phyloP scores from a whole-genome alignment of 2,888 invertebrate species.

The Dioctria rufipes region DNA sequence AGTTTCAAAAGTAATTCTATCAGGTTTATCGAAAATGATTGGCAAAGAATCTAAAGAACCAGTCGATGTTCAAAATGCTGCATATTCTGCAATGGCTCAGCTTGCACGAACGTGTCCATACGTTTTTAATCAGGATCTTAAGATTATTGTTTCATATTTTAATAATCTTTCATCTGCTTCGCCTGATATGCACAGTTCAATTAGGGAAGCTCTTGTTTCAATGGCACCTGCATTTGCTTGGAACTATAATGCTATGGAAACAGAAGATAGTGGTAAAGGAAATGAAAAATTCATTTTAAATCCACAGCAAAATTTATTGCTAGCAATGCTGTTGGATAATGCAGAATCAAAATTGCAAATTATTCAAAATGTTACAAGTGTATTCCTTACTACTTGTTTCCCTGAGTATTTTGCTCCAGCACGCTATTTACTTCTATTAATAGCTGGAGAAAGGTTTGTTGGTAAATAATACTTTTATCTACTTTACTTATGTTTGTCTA shows the following conservation, averaged over 20 bases:
- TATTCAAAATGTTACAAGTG: slow-evolving; percentile 86
- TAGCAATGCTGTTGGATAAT: slow-evolving; percentile 81
- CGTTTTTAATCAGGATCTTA: slow-evolving; percentile 79
- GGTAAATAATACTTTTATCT: not conserved
- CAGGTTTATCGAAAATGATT: slow-evolving; percentile 69
- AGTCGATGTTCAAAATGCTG: slow-evolving; percentile 72
- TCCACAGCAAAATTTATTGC: slow-evolving; percentile 72
- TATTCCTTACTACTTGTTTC: slow-evolving; percentile 87
- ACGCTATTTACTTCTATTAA: slow-evolving; percentile 84
- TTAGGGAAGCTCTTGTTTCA: slow-evolving; percentile 79
- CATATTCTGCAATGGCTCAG: slow-evolving; percentile 70
- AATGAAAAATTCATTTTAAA: slow-evolving; percentile 68
- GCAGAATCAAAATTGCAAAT: slow-evolving; percentile 84
- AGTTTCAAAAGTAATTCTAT: slow-evolving; percentile 68
- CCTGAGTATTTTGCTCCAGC: slow-evolving; percentile 87
- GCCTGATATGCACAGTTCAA: slow-evolving; percentile 76
- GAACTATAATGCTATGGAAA: slow-evolving; percentile 64
- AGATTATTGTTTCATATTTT: slow-evolving; percentile 69
- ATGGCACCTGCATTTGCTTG: slow-evolving; percentile 79
- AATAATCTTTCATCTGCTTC: slow-evolving; percentile 68
- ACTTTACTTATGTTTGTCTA: not conserved
- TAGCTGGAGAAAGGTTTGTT: slow-evolving; percentile 85
- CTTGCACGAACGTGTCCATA: slow-evolving; percentile 73
- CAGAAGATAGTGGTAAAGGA: slow-evolving; percentile 59
- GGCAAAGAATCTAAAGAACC: slow-evolving; percentile 68